phyloP scores from a whole-genome alignment of 2,113 vertebrate species.

The Amblyornis subalaris region DNA sequence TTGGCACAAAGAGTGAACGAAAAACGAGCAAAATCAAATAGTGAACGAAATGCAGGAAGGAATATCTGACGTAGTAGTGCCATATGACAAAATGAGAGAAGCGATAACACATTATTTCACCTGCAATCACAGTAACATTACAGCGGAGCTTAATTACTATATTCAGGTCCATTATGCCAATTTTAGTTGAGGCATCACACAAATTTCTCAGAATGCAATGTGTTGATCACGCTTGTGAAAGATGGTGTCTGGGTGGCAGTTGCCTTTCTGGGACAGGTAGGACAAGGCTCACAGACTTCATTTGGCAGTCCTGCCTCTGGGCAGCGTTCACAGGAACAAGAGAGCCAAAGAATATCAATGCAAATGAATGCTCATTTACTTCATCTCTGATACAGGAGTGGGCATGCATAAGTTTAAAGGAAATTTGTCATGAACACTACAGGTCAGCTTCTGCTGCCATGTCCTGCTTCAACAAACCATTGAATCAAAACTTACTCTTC shows the following conservation, averaged over 20 bases:
- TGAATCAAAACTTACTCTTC: not conserved
- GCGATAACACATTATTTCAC: not conserved
- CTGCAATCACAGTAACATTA: not conserved
- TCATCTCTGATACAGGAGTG: not conserved
- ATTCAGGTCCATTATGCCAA: not conserved
- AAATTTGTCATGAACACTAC: not conserved
- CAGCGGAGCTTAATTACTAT: not conserved
- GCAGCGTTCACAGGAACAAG: accelerated
- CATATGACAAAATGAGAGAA: not conserved
- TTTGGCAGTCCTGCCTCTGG: not conserved
- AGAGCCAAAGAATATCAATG: not conserved
- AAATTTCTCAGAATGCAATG: not conserved
- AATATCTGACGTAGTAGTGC: not conserved
- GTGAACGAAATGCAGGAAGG: not conserved
- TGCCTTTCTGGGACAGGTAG: not conserved
- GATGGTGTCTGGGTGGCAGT: not conserved
- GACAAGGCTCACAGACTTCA: not conserved
- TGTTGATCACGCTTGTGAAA: not conserved
- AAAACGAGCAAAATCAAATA: not conserved
- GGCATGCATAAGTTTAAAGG: not conserved
- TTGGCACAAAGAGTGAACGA: not conserved
- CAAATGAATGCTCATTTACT: not conserved
- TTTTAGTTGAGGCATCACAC: not conserved
- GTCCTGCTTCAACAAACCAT: not conserved
- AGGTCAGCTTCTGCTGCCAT: not conserved